Conservation (phyloP, 2,113 vertebrate species). For the Vidua chalybeata region DNA sequence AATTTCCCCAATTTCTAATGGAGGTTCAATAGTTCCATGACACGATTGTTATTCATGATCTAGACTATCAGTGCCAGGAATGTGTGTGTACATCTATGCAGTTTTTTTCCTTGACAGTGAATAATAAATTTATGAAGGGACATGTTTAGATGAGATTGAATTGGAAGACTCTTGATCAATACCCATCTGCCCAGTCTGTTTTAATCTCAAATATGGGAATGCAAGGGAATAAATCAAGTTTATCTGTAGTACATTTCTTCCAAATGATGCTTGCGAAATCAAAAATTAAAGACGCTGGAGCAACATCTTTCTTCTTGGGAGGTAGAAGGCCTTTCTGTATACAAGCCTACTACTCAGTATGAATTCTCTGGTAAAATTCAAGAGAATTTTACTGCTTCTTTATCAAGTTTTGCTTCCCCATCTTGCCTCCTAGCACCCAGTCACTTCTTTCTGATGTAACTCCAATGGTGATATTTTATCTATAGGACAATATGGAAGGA, state of each 20-base stretch:
- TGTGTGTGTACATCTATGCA: fast-evolving
- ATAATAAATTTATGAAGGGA: neutral
- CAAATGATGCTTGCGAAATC: neutral
- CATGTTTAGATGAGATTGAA: neutral
- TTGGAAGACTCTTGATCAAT: neutral
- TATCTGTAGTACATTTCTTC: neutral
- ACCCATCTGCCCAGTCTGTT: neutral
- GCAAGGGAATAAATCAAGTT: neutral
- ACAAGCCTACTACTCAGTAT: neutral
- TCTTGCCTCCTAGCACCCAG: neutral
- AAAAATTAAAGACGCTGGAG: neutral
- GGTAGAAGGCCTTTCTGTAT: neutral
- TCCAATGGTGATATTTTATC: neutral
- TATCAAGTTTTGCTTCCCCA: neutral
- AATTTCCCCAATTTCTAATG: neutral
- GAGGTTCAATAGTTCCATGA: neutral
- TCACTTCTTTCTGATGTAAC: neutral
- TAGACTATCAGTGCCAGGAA: neutral
- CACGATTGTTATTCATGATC: fast-evolving
- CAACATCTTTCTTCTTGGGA: neutral
- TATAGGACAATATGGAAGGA: neutral
- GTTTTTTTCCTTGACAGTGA: neutral
- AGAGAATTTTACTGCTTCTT: neutral
- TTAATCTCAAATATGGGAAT: neutral
- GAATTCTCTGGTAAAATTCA: neutral